Evolutionary conservation across 2,113 vertebrate genomes (phyloP), one percentile per base, ranked within the genome.

Genomic region (Verasper variegatus): DNA sequence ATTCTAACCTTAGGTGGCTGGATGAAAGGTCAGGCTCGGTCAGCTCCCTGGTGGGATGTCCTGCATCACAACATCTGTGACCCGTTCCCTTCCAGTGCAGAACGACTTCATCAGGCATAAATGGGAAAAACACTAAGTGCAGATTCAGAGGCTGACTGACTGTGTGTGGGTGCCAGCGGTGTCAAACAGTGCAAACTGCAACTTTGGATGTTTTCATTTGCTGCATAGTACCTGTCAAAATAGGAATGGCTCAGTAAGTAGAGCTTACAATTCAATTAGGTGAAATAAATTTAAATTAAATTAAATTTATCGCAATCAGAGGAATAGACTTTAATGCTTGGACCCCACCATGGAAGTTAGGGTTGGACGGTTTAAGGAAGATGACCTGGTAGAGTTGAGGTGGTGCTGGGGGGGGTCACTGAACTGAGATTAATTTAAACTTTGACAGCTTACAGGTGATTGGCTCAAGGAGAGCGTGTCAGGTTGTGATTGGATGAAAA

Each of bases 1-100:
- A 52, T 71, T 77, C 58, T 56, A 74, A 75, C 49, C 45, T 58
- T 58, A 17, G 55, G 14, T 60, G 14, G 9, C 64, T 64, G 68
- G 56, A 54, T 55, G 73, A 58, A 14, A 74, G 67, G 70, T 83
- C 66, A 57, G 65, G 7, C 35, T 20, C 3, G 40, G 68, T 65
- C 76, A 62, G 31, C 24, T 64, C 61, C 58, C 68, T 61, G 57
- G 54, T 72, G 63, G 45, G 51, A 75, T 51, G 76, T 26, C 49
- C 26, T 47, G 27, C 26, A 68, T 79, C 71, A 68, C 55, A 79
- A 74, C 79, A 78, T 70, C 74, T 70, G 71, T 76, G 80, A 79
- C 65, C 62, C 65, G 70, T 55, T 74, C 47, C 45, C 51, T 57
- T 26, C 71, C 51, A 65, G 68, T 65, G 58, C 45, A 23, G 10